Evolutionary conservation across 92 coral and sea anemone species (phyloP).

Genomic region (Micromussa lordhowensis): DNA sequence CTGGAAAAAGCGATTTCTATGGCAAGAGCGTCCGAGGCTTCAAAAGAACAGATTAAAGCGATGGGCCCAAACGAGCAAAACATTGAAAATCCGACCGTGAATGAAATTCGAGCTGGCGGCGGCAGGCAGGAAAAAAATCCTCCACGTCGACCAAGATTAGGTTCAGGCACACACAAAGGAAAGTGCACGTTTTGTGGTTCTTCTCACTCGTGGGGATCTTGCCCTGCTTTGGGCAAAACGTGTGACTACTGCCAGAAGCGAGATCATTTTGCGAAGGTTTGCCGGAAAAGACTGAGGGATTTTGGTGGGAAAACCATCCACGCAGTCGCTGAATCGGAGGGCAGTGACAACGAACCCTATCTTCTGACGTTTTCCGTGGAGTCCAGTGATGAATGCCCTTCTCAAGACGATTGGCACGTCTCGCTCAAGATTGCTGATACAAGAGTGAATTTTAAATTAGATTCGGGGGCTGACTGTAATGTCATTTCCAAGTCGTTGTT

Average conservation of each 20-base stretch:
- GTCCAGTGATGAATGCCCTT: background rate
- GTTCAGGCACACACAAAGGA: background rate
- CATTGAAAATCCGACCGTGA: too few species aligned
- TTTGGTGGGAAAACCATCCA: slow-evolving; percentile 3
- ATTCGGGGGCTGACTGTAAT: too few species aligned
- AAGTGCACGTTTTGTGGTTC: slow-evolving; percentile 2
- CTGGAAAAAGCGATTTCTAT: too few species aligned
- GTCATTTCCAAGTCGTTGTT: too few species aligned
- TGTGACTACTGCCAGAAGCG: too few species aligned
- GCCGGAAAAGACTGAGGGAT: background rate
- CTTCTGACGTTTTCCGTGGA: slow-evolving; percentile 8
- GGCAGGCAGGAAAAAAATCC: background rate
- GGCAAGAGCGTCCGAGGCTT: slow-evolving; percentile 44
- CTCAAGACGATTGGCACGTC: slow-evolving; percentile 33
- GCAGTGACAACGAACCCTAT: slow-evolving; percentile 13
- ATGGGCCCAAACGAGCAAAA: slow-evolving; percentile 30
- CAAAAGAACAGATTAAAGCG: slow-evolving; percentile 31
- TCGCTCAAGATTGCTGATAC: slow-evolving; percentile 36
- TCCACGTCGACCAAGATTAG: background rate
- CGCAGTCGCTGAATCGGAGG: slow-evolving; percentile 17
- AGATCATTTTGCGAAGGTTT: too few species aligned
- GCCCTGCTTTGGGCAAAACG: too few species aligned
- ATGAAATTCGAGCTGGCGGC: background rate
- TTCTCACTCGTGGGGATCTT: too few species aligned
- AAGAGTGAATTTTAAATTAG: too few species aligned